Evolutionary conservation across 64 coral and sea anemone genomes (phyloP), one percentile per base, ranked within the genome.

Genomic region (Astreopora myriophthalma): DNA sequence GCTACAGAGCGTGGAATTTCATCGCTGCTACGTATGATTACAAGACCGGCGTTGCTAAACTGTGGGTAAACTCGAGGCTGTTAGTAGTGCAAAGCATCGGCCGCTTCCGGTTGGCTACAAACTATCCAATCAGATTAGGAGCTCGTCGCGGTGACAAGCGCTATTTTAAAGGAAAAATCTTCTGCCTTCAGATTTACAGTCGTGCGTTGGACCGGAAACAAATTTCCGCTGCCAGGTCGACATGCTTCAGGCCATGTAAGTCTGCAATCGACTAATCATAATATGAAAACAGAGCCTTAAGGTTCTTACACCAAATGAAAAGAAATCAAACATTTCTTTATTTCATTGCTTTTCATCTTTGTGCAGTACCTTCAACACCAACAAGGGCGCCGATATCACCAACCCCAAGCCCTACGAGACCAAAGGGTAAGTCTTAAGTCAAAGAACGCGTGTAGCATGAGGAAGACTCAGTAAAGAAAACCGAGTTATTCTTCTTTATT

Each of bases 151-250:
- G 87, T 38, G 88, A 89, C 33, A 64, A 88, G 17, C 92, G 88
- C 34, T 77, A 80, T 48, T 86, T 96, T 37, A 96, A 87, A 40
- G 95, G 91, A 85, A 78, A 84, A 27, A 74, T 96, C 28, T 66
- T 87, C n/a, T 96, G 95, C 27, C 80, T 89, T 16, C 95, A 96
- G 48, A 81, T 96, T 71, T 96, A 94, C 73, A 87, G 86, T 22
- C 76, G 52, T 25, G 95, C 87, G 1, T 71, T 96, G 26, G 64
- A 48, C 84, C 57, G 70, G 22, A 76, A 74, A 70, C 75, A 93
- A 75, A 96, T 96, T 68, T 37, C 48, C 30, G 84, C 87, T 30
- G 91, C 91, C 3, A 96, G 88, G 28, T 73, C 38, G 17, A 77
- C 71, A 6, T 96, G 95, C 31, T 94, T 96, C 55, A 96, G 80